Evolutionary conservation across 2,797 vertebrate species (phyloP).

Genomic region (Nyctibius grandis): DNA sequence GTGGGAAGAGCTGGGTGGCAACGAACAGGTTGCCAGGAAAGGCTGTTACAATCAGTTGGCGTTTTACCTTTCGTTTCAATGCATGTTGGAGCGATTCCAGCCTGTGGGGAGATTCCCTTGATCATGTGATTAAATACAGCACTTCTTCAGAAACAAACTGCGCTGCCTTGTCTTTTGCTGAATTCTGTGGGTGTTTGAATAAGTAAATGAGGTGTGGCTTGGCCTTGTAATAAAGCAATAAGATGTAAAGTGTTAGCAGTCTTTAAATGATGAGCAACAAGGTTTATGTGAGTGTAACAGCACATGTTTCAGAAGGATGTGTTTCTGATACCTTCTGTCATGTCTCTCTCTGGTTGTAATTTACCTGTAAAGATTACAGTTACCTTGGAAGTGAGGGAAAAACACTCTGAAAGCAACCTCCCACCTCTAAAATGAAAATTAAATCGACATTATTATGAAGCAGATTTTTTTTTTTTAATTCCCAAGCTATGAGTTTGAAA

Average conservation of each 20-base stretch:
- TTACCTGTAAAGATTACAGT: neutral
- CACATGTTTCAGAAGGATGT: neutral
- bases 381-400: neutral
- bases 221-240: neutral
- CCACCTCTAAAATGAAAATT: neutral
- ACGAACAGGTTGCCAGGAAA: neutral
- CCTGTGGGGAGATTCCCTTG: neutral
- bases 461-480: neutral
- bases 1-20: neutral
- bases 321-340: neutral
- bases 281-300: neutral
- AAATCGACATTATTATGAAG: neutral
- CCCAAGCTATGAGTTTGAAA: neutral
- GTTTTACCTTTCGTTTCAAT: neutral
- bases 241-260: neutral
- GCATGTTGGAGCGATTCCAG: neutral
- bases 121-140: accelerated
- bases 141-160: neutral
- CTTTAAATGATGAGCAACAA: neutral
- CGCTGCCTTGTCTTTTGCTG: neutral
- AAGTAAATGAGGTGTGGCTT: neutral
- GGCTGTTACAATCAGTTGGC: accelerated
- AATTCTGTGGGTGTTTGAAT: neutral
- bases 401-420: neutral
- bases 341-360: neutral